Base-by-base conservation (phyloP, 2,888 invertebrate species). In the Catocala nupta region DNA sequence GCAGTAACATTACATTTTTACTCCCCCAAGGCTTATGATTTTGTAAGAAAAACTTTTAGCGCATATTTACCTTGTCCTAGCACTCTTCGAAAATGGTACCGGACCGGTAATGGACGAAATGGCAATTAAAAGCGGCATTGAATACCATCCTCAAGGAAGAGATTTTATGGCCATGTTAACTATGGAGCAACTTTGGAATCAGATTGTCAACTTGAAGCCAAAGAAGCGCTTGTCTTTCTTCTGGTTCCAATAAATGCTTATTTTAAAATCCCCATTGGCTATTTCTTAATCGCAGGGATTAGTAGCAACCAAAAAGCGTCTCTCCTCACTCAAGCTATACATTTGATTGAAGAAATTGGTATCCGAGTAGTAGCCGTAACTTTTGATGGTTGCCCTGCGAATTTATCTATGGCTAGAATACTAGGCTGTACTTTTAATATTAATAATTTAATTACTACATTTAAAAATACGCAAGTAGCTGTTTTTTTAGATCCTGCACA, bases 181-280 rank as follows among this genome's bases (percentile, higher is more conserved):
- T 56, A 44, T 47, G 61, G 56, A 0, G 4, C 52, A 13, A 52
- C 25, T 6, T 62, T 62, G 2, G 0, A 66, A 13, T 52, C 61
- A 7, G 73, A 78, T 51, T 50, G 48, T n/a, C 49, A 73, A 43
- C 42, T 36, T 1, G 65, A 68, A 63, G 75, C 72, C 5, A 78
- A 71, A 71, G 65, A 76, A 44, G 78, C 63, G 0, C 56, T 80
- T n/a, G 77, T 79, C 6, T 76, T 79, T 44, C 45, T 78, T 11
- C 47, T 78, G 0, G 69, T 68, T 0, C 54, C 73, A 5, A 59
- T 79, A 5, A 79, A 81, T 55, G 71, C 51, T 43, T 11, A 5
- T 11, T 43, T 8, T 8, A 43, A 43, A 43, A 43, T 43, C 9
- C 43, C 43, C 9, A 43, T 43, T 43, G 43, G 43, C 5, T 43